Conservation (phyloP, 2,113 vertebrate genomes). For the Zeus faber region DNA sequence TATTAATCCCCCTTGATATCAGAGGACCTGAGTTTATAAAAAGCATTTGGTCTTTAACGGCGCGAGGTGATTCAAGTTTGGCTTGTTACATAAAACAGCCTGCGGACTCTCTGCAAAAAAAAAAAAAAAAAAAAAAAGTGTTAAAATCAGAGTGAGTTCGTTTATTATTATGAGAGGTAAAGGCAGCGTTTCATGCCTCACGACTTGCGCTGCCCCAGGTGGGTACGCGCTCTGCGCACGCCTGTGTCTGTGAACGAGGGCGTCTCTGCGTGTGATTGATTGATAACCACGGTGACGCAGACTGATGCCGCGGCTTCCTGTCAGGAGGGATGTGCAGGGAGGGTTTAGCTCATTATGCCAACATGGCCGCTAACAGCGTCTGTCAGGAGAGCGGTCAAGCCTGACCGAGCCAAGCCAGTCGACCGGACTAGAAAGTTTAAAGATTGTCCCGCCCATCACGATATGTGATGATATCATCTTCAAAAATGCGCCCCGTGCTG, state of each 20-base stretch:
- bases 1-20: constrained; percentile 6
- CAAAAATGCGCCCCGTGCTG: not conserved
- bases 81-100: too few species aligned
- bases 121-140: too few species aligned
- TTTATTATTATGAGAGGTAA: too few species aligned
- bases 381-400: constrained; percentile 33
- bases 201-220: too few species aligned
- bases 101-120: too few species aligned
- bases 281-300: constrained; percentile 39
- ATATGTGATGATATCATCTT: constrained; percentile 23
- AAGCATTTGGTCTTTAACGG: too few species aligned
- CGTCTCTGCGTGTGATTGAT: constrained; percentile 31
- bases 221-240: not conserved
- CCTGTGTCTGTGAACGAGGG: not conserved
- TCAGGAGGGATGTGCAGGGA: constrained; percentile 11
- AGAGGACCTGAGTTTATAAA: too few species aligned
- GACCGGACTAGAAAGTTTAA: constrained; percentile 8
- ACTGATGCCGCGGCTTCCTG: constrained; percentile 33
- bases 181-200: too few species aligned
- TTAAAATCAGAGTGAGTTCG: too few species aligned
- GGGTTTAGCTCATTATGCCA: constrained; percentile 32
- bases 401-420: constrained; percentile 16
- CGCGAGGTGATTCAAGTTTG: too few species aligned
- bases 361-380: constrained; percentile 35
- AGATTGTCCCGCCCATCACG: constrained; percentile 7